These are phyloP conservation scores for Tanytarsus gracilentus DNA, from an alignment of 2,888 invertebrate species.

Conservation along the genomic window DNA sequence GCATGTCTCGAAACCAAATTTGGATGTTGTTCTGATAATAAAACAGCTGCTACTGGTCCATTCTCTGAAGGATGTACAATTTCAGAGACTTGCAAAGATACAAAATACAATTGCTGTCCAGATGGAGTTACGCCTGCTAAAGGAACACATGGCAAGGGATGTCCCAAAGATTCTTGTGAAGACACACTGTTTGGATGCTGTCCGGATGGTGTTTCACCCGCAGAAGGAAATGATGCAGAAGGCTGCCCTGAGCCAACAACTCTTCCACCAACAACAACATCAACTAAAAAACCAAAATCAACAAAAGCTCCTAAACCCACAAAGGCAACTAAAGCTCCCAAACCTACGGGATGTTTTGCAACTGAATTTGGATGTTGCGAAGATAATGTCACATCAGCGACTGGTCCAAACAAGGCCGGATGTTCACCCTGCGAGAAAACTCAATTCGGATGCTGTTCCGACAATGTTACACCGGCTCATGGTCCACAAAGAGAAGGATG, in stretches of 20 bases:
- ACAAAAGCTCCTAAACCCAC: constrained; percentile 27
- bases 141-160: constrained; percentile 63
- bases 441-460: constrained; percentile 79
- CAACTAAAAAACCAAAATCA: constrained; percentile 29
- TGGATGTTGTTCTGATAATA: constrained; percentile 79
- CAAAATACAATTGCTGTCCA: constrained; percentile 69
- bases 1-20: constrained; percentile 57
- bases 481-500: constrained; percentile 77
- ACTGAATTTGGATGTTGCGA: constrained; percentile 67
- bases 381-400: constrained; percentile 56
- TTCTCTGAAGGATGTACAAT: constrained; percentile 70
- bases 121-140: constrained; percentile 70
- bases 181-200: constrained; percentile 84
- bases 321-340: constrained; percentile 9
- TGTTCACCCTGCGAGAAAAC: constrained; percentile 64
- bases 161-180: constrained; percentile 62
- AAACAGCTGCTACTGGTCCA: constrained; percentile 67
- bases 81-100: constrained; percentile 65
- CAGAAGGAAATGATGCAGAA: constrained; percentile 65
- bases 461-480: constrained; percentile 73
- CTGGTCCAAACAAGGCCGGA: constrained; percentile 61
- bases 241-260: constrained; percentile 68
- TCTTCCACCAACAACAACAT: constrained; percentile 29
- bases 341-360: constrained; percentile 42
- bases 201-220: constrained; percentile 63